These are phyloP conservation scores for Rhinichthys klamathensis DNA, from an alignment of 2,113 vertebrate species.

Conservation along the genomic window DNA sequence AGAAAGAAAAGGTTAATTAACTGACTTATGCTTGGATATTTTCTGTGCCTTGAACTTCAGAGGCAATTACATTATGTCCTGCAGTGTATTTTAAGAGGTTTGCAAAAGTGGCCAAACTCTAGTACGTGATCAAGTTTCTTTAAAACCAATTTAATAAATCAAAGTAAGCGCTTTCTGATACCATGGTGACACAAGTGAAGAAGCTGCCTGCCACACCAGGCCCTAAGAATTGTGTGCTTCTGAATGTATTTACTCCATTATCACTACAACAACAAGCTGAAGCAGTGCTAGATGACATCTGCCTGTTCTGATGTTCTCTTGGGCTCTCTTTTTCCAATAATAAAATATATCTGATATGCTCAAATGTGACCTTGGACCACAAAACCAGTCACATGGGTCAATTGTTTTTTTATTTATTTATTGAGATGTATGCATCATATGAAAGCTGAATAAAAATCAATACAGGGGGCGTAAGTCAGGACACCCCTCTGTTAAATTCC, in stretches of 20 bases:
- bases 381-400: too few relatives aligned
- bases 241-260: constrained; percentile 43
- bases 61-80: constrained; percentile 38
- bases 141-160: constrained; percentile 42
- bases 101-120: constrained; percentile 24
- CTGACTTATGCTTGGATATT: neutral
- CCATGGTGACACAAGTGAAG: constrained; percentile 1
- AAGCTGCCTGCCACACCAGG: constrained; percentile 12
- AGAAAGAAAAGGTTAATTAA: constrained; percentile 27
- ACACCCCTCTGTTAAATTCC: too few relatives aligned
- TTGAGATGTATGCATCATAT: too few relatives aligned
- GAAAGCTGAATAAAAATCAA: too few relatives aligned
- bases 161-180: neutral
- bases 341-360: too few relatives aligned
- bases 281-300: neutral
- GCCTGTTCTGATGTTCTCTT: neutral
- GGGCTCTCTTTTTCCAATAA: neutral
- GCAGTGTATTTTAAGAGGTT: constrained; percentile 39
- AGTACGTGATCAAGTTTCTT: constrained; percentile 25
- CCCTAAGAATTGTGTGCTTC: constrained; percentile 12
- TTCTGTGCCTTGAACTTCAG: neutral
- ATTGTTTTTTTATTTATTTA: too few relatives aligned
- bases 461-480: too few relatives aligned
- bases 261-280: neutral
- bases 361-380: too few relatives aligned